Conservation (phyloP, 2,113 vertebrate species). For the Chaenogobius annularis region DNA sequence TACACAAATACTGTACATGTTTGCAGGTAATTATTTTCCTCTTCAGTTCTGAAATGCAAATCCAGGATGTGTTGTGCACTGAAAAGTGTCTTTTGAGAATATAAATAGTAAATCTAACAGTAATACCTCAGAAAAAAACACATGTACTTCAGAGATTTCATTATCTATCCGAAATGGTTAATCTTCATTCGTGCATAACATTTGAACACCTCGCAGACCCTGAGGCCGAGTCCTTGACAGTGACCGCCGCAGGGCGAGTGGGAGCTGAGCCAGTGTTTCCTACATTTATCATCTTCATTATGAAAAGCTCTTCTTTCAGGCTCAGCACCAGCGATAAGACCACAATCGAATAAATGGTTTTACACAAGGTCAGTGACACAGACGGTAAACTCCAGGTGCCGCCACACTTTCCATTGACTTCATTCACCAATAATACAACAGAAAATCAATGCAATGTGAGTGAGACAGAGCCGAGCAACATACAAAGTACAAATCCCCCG, state of each 20-base stretch:
- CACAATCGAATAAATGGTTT: conserved; percentile 3
- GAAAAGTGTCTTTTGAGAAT: no score
- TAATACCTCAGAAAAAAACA: no score
- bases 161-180: neutral
- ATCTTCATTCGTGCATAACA: neutral
- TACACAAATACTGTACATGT: no score
- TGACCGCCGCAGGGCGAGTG: conserved; percentile 30
- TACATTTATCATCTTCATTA: conserved; percentile 36
- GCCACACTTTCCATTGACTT: conserved; percentile 27
- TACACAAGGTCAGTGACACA: conserved; percentile 15
- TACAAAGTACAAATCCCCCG: neutral
- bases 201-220: neutral
- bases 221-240: conserved; percentile 1
- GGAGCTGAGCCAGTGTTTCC: conserved; percentile 28
- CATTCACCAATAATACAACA: conserved; percentile 6
- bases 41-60: no score
- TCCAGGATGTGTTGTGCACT: no score
- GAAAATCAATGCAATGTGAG: conserved; percentile 30
- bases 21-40: no score
- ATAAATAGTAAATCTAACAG: no score
- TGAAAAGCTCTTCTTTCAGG: conserved; percentile 23
- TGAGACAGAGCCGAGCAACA: neutral
- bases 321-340: conserved; percentile 6
- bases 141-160: no score
- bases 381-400: conserved; percentile 16